Percentiles rank a stretch among this genome's conserved stretches.
Conservation (phyloP, 2,888 invertebrate genomes). For the Lasioglossum lativentre region DNA sequence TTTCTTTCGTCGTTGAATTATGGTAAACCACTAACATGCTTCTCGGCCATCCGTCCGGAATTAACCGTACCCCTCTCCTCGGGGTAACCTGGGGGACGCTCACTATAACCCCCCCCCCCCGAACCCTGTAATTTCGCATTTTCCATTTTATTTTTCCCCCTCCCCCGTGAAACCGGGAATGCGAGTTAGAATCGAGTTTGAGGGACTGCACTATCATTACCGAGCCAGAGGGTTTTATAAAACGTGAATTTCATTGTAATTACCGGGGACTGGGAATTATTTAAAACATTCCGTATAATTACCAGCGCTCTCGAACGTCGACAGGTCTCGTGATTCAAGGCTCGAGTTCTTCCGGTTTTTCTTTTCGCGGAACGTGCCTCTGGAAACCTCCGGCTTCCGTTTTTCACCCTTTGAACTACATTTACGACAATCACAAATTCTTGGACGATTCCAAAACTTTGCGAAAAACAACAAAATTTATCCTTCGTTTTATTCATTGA, state of each 20-base stretch:
- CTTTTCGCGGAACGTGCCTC: background rate
- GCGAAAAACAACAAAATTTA: background rate
- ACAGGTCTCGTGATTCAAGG: background rate
- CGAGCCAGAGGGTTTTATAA: background rate
- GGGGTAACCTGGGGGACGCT: constrained; percentile 2
- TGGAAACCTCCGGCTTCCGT: background rate
- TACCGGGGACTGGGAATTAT: background rate
- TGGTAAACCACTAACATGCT: constrained; percentile 43
- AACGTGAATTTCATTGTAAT: constrained; percentile 2
- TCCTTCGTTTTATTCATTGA: no score
- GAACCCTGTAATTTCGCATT: constrained; percentile 26
- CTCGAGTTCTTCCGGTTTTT: background rate
- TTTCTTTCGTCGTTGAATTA: constrained; percentile 51
- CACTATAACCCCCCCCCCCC: background rate
- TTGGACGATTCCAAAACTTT: background rate
- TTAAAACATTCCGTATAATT: constrained; percentile 8
- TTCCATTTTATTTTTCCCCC: constrained; percentile 22
- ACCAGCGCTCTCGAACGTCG: background rate
- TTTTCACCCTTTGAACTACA: background rate
- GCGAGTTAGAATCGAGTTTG: constrained; percentile 14
- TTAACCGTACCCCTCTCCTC: constrained; percentile 36
- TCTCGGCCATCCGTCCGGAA: constrained; percentile 18
- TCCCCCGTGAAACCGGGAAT: background rate
- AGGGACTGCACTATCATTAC: constrained; percentile 11
- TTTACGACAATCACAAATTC: background rate